A percentile compares a stretch with the other conserved stretches of the same genome.
Conservation (phyloP, 2,797 vertebrate genomes). For the Gallinago nigripennis region DNA sequence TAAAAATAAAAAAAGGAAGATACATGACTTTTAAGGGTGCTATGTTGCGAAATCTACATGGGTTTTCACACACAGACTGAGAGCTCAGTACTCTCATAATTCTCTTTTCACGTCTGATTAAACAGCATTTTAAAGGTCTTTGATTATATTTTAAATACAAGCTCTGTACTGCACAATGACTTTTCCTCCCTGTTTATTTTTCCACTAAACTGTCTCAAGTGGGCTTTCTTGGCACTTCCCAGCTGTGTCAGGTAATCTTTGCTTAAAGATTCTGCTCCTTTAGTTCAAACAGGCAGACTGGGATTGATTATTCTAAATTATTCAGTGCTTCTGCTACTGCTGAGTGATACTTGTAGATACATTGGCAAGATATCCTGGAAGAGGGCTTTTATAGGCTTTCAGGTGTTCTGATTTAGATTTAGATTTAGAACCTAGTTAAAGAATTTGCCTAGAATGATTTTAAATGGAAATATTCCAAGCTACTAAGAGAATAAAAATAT, state of each 20-base stretch:
- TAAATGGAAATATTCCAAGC: neutral
- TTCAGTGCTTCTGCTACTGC: neutral
- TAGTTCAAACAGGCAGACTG: neutral
- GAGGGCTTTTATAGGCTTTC: neutral
- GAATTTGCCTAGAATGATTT: neutral
- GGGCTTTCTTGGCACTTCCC: neutral
- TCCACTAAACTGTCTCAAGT: neutral
- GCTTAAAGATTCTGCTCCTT: constrained; percentile 4
- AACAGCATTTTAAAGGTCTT: neutral
- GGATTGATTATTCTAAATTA: constrained; percentile 12
- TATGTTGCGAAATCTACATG: neutral
- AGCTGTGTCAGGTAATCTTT: neutral
- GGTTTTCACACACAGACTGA: neutral
- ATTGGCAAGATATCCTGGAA: neutral
- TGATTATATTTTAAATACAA: neutral
- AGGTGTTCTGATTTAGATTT: neutral
- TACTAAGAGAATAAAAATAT: neutral
- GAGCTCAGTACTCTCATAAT: neutral
- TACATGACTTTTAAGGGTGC: neutral
- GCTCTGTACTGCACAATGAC: neutral
- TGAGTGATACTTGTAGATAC: neutral
- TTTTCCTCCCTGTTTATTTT: neutral
- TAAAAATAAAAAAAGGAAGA: neutral
- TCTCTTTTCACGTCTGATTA: neutral
- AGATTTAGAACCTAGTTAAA: neutral